Base-by-base conservation (phyloP, 2,888 invertebrate genomes). In the Barypeithes pellucidus region DNA sequence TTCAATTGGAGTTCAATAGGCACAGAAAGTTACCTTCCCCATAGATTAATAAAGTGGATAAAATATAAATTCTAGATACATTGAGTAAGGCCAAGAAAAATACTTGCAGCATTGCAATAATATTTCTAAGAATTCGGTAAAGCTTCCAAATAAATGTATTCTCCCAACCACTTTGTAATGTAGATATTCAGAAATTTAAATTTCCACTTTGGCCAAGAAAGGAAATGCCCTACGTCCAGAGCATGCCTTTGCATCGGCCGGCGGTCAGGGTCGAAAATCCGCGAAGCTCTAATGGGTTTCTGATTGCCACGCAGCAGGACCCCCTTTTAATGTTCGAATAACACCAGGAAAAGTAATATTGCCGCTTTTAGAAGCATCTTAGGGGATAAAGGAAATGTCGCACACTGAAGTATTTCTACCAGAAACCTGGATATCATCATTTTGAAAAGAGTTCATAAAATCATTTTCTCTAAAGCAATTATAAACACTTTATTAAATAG, bases 221-320 rank as follows among this genome's bases (percentile, higher is more conserved):
- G 61, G 43, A 61, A 61, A 61, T 61, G 14, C 61, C 24, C n/a
- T 61, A n/a, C 61, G 61, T 61, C 67, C 29, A 68, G 73, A 73
- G 66, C 69, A 77, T 77, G 72, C 74, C 73, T 78, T 81, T 80
- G 80, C 81, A 80, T 81, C 79, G 77, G 77, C 75, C 79, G 79
- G 79, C 81, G 83, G 81, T 83, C 83, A 82, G 81, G 82, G 81
- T 79, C 82, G 81, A 76, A 81, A 82, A 83, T 82, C 82, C 81
- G 78, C 80, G 81, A 79, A 76, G 76, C 77, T 81, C 84, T 85
- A 85, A 85, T 85, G 85, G 83, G 81, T 84, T 85, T 82, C 80
- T 82, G 82, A 82, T 82, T 82, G 81, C 81, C 80, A 79, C 81
- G 73, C 82, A 80, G 81, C 81, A 54, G 75, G 82, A 82, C 78